Percentiles rank a stretch among this genome's conserved stretches.
phyloP scores from a whole-genome alignment of 2,797 vertebrate species.

The Eidolon dupreanum region DNA sequence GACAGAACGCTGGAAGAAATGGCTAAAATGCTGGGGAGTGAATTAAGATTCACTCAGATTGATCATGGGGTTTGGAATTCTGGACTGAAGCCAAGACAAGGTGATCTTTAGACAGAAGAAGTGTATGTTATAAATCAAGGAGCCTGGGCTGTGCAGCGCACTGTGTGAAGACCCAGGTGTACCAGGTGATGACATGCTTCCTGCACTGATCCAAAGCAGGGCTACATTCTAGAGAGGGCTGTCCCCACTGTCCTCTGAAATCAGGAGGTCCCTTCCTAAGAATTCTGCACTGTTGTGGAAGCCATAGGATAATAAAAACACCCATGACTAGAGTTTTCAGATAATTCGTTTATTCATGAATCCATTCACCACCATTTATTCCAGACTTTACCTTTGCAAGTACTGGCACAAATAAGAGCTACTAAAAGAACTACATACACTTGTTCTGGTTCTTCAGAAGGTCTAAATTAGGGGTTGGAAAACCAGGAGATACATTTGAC shows the following conservation, averaged over 20 bases:
- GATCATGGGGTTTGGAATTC: slow-evolving; percentile 52
- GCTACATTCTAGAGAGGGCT: background rate
- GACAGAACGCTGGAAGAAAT: slow-evolving; percentile 74
- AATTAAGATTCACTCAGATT: slow-evolving; percentile 54
- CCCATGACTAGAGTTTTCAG: background rate
- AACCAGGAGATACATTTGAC: background rate
- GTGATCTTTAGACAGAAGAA: slow-evolving; percentile 43
- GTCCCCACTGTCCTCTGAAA: background rate
- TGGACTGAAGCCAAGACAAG: slow-evolving; percentile 68
- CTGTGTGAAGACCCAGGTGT: fast-evolving
- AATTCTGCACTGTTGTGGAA: background rate
- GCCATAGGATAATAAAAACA: background rate
- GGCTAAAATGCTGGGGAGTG: slow-evolving; percentile 14
- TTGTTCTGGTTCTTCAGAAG: background rate
- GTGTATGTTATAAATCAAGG: background rate
- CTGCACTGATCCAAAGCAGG: background rate
- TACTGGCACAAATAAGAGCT: background rate
- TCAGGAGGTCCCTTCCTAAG: background rate
- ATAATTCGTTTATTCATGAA: background rate
- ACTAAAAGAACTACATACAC: background rate
- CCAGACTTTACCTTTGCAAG: slow-evolving; percentile 13
- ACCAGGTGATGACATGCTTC: background rate
- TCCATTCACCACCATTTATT: background rate
- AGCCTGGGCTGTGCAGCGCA: background rate
- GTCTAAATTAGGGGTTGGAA: background rate